phyloP scores from a whole-genome alignment of 2,113 vertebrate species.

The Thalassoma bifasciatum region DNA sequence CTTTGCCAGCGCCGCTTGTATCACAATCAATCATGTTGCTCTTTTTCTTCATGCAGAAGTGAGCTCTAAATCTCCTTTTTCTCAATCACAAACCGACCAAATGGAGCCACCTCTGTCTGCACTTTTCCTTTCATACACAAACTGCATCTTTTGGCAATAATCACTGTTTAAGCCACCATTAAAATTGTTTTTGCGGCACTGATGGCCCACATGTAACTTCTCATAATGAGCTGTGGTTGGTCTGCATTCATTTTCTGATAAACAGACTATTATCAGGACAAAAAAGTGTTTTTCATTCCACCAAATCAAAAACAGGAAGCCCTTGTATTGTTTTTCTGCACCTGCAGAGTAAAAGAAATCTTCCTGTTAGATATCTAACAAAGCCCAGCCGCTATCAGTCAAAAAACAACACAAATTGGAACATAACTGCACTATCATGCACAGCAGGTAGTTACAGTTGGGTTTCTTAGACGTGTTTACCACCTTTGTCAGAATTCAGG shows the following conservation, averaged over 20 bases:
- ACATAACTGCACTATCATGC: slow-evolving; percentile 23
- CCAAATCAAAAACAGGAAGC: slow-evolving; percentile 12
- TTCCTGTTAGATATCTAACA: slow-evolving; percentile 10
- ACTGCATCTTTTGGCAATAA: too few species aligned
- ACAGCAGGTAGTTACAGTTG: slow-evolving; percentile 51
- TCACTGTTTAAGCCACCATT: too few species aligned
- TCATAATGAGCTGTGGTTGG: too few species aligned
- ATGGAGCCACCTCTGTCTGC: background rate
- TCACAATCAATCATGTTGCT: slow-evolving; percentile 27
- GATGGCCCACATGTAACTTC: too few species aligned
- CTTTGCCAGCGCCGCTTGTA: slow-evolving; percentile 35
- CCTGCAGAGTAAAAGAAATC: background rate
- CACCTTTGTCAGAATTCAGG: slow-evolving; percentile 38
- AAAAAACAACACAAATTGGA: slow-evolving; percentile 16
- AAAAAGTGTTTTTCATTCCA: background rate
- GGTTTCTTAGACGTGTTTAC: slow-evolving; percentile 79
- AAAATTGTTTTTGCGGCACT: too few species aligned
- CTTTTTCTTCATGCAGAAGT: slow-evolving; percentile 1
- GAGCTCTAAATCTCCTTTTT: background rate
- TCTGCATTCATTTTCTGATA: too few species aligned
- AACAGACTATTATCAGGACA: too few species aligned
- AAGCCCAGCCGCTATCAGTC: slow-evolving; percentile 38
- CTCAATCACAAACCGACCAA: slow-evolving; percentile 1
- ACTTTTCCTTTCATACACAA: too few species aligned
- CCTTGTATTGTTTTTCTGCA: slow-evolving; percentile 1